A percentile compares a stretch with the other conserved stretches of the same genome.
These are phyloP conservation scores for Drosophila anomelani DNA, from an alignment of 2,888 invertebrate genomes.

Conservation along the genomic window DNA sequence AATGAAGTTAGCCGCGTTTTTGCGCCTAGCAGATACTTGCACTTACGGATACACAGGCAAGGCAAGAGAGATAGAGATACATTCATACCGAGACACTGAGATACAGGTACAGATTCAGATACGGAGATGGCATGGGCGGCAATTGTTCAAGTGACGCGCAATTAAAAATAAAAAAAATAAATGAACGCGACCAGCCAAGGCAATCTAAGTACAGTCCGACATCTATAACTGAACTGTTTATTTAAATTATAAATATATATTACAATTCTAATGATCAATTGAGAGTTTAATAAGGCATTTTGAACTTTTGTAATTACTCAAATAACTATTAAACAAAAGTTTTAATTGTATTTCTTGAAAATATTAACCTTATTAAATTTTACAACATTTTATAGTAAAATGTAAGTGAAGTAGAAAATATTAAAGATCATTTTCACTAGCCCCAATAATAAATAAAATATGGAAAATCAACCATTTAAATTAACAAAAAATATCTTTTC, in stretches of 20 bases:
- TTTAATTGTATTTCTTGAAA: no score
- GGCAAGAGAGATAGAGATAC: not conserved
- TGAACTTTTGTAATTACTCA: no score
- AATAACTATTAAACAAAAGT: no score
- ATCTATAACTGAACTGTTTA: not conserved
- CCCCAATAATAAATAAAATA: no score
- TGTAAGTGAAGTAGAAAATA: not conserved
- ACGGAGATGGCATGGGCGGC: slow-evolving; percentile 42
- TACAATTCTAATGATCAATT: not conserved
- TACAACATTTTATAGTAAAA: no score
- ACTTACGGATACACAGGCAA: slow-evolving; percentile 25
- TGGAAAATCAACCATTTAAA: no score
- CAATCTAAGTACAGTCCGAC: slow-evolving; percentile 24
- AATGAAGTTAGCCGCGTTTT: slow-evolving; percentile 48
- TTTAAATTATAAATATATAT: not conserved
- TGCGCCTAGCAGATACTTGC: slow-evolving; percentile 45
- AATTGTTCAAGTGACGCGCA: slow-evolving; percentile 57
- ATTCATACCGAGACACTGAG: slow-evolving; percentile 4
- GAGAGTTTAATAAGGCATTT: no score
- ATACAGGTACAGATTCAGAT: slow-evolving; percentile 40
- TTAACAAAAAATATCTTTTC: no score
- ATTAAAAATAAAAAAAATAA: slow-evolving; percentile 68
- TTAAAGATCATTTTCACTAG: not conserved
- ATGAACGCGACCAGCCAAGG: slow-evolving; percentile 44
- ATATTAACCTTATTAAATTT: no score